Evolutionary conservation across 2,888 invertebrate genomes (phyloP).

Genomic region (Octonoba sinensis): DNA sequence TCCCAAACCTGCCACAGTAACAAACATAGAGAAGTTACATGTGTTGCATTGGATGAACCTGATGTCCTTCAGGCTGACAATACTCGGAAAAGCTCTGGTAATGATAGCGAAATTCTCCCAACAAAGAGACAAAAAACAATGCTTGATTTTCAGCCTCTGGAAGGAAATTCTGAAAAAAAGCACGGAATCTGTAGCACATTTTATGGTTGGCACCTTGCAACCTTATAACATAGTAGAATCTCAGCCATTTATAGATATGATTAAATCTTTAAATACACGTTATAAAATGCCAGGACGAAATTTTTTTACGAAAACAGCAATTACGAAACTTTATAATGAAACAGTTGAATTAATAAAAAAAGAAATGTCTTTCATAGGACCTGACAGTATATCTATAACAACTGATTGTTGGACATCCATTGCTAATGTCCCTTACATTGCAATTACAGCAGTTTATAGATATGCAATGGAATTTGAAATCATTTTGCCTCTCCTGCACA

Average conservation of each 20-base stretch:
- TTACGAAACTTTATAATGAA: constrained; percentile 16
- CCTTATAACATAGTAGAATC: constrained; percentile 6
- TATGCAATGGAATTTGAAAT: constrained; percentile 14
- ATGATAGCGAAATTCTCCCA: neutral
- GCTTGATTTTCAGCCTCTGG: constrained; percentile 7
- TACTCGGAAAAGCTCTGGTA: too few relatives aligned
- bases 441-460: constrained; percentile 21
- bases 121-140: constrained; percentile 10
- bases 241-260: constrained; percentile 11
- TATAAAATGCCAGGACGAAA: constrained; percentile 6
- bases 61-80: too few relatives aligned
- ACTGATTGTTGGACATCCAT: constrained; percentile 31
- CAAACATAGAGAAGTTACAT: too few relatives aligned
- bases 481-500: neutral
- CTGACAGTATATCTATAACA: constrained; percentile 6
- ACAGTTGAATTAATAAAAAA: neutral
- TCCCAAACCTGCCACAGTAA: too few relatives aligned
- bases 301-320: constrained; percentile 4
- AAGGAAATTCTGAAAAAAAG: neutral
- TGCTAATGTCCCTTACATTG: constrained; percentile 9
- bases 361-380: neutral
- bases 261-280: constrained; percentile 3
- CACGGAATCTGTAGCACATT: constrained; percentile 13
- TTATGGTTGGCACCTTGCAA: constrained; percentile 8
- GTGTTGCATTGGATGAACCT: too few relatives aligned